Evolutionary conservation across 2,888 invertebrate species (phyloP), one percentile per base, ranked within the genome.

Genomic region (Morpho deidamia): DNA sequence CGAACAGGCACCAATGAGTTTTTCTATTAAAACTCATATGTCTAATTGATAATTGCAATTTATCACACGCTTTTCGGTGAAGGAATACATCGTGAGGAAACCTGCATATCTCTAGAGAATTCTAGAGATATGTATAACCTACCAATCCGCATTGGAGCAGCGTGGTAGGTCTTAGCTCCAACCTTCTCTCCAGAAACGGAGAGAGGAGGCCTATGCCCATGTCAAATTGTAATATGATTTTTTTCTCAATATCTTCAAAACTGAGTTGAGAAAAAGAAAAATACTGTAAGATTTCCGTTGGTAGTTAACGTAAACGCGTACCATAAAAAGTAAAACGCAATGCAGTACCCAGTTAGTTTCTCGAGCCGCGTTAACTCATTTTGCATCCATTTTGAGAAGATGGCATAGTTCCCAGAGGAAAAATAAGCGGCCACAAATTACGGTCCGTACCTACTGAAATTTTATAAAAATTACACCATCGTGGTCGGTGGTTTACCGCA

Each of bases 401-500:
- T 54, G 56, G 51, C 48, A 51, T 52, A 49, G 56, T 52, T 54
- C 59, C 54, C 54, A 11, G 35, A 51, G 48, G 54, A 51, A 45
- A 54, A 56, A 48, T 54, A 51, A 59, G 45, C 44, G 49, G 44
- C 45, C 51, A 42, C 51, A 59, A 56, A 54, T 56, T 51, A 53
- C 41, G 43, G 45, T 45, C 43, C 43, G 23, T 12, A 23, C n/a
- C n/a, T n/a, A n/a, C 48, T 48, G 51, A 59, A 59, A 54, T 50
- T 39, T 23, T 52, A 51, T 43, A 59, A 56, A 59, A 56, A 51
- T 53, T 53, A 42, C 46, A 39, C 40, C 37, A 23, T 41, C 11
- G 47, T 41, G 37, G 43, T 40, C 45, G 14, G 35, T 39, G 32
- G 38, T 37, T 10, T 40, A 47, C 40, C 47, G 42, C 48, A 48